Percentiles rank a stretch among this genome's conserved stretches.
Conservation (phyloP, 2,888 invertebrate genomes). For the Epinotia demarniana region DNA sequence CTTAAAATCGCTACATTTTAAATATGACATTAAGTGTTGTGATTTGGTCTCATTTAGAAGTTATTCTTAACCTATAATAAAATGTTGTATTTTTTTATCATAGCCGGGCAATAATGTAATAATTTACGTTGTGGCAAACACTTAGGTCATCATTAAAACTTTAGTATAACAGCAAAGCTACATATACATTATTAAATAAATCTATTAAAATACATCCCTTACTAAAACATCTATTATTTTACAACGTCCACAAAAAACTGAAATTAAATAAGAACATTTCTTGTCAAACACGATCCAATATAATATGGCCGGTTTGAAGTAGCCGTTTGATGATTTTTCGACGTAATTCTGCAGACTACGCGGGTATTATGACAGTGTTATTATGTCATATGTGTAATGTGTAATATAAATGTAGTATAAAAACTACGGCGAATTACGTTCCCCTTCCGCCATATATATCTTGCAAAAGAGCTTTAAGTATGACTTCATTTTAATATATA, state of each 20-base stretch:
- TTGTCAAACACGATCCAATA: background rate
- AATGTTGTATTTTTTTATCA: background rate
- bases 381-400: background rate
- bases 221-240: conserved; percentile 39
- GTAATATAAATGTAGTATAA: conserved; percentile 1
- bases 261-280: conserved; percentile 3
- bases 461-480: conserved; percentile 3
- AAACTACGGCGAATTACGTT: background rate
- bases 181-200: conserved; percentile 39
- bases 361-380: background rate
- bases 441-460: background rate
- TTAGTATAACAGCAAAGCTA: conserved; percentile 36
- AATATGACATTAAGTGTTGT: background rate
- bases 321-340: background rate
- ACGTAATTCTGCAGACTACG: background rate
- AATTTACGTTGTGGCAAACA: conserved; percentile 6
- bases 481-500: conserved; percentile 8
- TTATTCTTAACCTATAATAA: background rate
- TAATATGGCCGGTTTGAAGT: background rate
- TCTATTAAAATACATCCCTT: conserved; percentile 42
- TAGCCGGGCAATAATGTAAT: background rate
- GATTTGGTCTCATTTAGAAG: background rate
- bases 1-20: background rate
- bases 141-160: conserved; percentile 22
- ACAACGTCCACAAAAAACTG: conserved; percentile 36